Conservation (phyloP, 2,113 vertebrate genomes). For the Amphiprion percula region DNA sequence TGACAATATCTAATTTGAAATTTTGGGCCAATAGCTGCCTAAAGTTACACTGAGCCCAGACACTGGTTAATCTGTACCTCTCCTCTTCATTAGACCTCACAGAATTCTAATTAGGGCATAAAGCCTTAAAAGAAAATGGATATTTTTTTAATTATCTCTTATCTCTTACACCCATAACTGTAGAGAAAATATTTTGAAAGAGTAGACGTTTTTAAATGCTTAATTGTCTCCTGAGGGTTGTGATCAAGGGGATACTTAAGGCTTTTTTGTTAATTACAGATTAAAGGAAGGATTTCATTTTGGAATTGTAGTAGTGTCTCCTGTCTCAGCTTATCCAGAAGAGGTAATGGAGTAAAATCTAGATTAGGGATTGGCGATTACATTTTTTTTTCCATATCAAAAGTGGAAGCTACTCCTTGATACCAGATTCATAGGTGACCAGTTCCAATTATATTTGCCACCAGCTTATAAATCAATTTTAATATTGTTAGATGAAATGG, state of each 20-base stretch:
- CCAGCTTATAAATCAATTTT: too few species aligned
- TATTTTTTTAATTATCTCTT: neutral
- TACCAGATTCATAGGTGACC: too few species aligned
- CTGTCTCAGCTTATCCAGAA: too few species aligned
- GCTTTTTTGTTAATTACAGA: constrained; percentile 13
- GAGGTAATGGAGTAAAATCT: neutral
- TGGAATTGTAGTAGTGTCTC: neutral
- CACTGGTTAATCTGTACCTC: neutral
- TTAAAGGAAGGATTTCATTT: constrained; percentile 8
- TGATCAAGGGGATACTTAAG: neutral
- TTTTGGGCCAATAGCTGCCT: neutral
- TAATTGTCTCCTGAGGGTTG: neutral
- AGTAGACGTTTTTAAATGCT: neutral
- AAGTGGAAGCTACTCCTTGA: too few species aligned
- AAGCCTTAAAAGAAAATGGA: neutral
- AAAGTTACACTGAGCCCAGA: neutral
- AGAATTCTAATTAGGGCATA: neutral
- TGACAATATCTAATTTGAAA: neutral
- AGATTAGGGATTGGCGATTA: too few species aligned
- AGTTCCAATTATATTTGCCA: too few species aligned
- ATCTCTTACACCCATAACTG: neutral
- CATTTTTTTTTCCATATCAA: too few species aligned
- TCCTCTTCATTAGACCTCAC: neutral
- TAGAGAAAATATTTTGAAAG: neutral
- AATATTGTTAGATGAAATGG: too few species aligned